Evolutionary conservation across 2,797 vertebrate species (phyloP).

Genomic region (Sebastes glaucus): DNA sequence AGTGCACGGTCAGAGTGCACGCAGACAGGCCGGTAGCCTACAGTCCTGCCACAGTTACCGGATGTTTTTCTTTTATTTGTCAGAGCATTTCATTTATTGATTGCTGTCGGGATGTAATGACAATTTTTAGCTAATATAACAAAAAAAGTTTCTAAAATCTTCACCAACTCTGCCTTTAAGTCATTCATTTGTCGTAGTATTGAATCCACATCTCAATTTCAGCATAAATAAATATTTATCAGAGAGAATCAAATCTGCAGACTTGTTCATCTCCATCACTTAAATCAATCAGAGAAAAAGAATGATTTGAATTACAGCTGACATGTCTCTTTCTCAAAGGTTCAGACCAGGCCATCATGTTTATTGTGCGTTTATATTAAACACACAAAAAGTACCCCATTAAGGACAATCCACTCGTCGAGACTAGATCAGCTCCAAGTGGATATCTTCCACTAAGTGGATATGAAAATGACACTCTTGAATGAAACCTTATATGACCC

Average conservation of each 20-base stretch:
- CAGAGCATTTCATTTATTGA: no score
- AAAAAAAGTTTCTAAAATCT: no score
- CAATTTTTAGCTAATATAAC: no score
- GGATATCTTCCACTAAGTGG: background rate
- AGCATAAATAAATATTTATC: background rate
- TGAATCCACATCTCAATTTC: background rate
- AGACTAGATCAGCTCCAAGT: background rate
- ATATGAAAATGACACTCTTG: background rate
- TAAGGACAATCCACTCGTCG: background rate
- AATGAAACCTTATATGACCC: background rate
- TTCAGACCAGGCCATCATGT: background rate
- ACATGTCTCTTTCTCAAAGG: background rate
- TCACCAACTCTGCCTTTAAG: no score
- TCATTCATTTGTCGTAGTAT: background rate
- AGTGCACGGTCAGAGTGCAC: no score
- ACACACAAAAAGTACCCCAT: background rate
- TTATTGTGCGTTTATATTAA: background rate
- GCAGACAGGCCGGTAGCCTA: accelerated
- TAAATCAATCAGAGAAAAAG: background rate
- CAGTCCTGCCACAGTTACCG: no score
- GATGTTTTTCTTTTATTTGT: no score
- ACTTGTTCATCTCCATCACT: background rate
- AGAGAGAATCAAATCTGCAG: background rate
- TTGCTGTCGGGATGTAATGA: no score
- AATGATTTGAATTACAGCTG: background rate